phyloP scores from a whole-genome alignment of 2,113 vertebrate species.

The Cyprinodon tularosa region DNA sequence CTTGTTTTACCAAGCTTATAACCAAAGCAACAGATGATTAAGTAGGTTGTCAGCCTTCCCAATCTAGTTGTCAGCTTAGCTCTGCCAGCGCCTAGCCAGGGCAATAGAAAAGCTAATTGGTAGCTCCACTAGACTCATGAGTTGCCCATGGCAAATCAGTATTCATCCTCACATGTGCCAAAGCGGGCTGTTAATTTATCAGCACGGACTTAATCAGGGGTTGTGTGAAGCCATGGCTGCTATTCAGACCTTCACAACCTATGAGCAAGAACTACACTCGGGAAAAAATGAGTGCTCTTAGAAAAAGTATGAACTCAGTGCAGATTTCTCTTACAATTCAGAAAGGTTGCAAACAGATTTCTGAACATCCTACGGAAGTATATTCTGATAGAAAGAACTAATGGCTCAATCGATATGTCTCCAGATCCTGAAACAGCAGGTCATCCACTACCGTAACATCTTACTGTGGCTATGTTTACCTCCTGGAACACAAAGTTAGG shows the following conservation, averaged over 20 bases:
- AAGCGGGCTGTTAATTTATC: not conserved
- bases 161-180: not conserved
- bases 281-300: not conserved
- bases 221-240: not conserved
- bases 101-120: not conserved
- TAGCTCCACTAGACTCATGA: not conserved
- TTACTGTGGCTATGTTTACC: no score
- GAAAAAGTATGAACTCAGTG: no score
- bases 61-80: not conserved
- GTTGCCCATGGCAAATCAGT: not conserved
- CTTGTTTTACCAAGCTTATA: not conserved
- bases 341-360: no score
- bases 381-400: no score
- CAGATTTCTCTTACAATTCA: not conserved
- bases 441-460: no score
- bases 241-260: not conserved
- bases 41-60: not conserved
- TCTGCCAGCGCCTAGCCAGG: not conserved
- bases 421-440: no score
- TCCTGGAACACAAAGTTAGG: no score
- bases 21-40: not conserved
- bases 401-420: no score
- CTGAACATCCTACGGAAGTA: no score
- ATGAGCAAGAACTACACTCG: not conserved
- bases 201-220: not conserved